A percentile compares a stretch with the other conserved stretches of the same genome.
Evolutionary conservation across 2,113 vertebrate species (phyloP).

Genomic region (Fregata magnificens): DNA sequence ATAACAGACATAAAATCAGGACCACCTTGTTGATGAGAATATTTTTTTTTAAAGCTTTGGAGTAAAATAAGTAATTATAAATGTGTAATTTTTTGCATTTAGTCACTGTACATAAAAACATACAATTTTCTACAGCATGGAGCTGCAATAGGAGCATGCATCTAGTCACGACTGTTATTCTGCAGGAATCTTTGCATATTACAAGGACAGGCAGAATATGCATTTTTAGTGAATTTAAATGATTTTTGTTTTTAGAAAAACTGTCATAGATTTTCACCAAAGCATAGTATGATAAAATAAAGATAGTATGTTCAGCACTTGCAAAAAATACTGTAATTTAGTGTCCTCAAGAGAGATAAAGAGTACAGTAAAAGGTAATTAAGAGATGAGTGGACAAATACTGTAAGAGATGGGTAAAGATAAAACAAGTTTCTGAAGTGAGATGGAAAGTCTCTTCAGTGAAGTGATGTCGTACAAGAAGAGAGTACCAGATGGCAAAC

Average conservation of each 20-base stretch:
- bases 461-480: not conserved
- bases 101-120: not conserved
- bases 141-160: not conserved
- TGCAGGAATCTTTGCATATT: not conserved
- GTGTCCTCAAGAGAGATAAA: not conserved
- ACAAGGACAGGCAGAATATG: not conserved
- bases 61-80: not conserved
- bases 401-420: not conserved
- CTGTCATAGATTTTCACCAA: not conserved
- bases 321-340: rapidly evolving
- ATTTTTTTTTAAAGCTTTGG: not conserved
- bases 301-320: not conserved
- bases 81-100: not conserved
- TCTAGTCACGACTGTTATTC: not conserved
- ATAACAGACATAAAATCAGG: not conserved
- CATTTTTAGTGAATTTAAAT: constrained; percentile 24
- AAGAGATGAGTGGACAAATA: not conserved
- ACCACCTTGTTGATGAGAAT: not conserved
- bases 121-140: not conserved
- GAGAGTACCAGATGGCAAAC: constrained; percentile 56
- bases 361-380: not conserved
- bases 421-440: constrained; percentile 21
- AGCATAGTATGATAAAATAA: not conserved
- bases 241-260: constrained; percentile 1
- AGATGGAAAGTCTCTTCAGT: constrained; percentile 20